Percentiles rank a stretch among this genome's conserved stretches.
Evolutionary conservation across 64 coral and sea anemone genomes (phyloP).

Genomic region (Anthopleura sola): DNA sequence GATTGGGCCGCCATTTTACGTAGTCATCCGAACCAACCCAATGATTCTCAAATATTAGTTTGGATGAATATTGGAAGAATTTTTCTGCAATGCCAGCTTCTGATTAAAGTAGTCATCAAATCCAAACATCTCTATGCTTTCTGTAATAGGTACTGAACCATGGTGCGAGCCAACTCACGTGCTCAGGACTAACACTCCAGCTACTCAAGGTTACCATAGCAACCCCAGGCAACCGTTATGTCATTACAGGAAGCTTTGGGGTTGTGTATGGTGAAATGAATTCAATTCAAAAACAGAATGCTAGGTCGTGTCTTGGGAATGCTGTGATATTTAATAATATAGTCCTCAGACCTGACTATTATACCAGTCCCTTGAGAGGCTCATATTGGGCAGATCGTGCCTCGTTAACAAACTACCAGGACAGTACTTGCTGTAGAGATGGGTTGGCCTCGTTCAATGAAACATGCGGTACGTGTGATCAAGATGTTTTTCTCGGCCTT

Average conservation of each 20-base stretch:
- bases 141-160: not conserved
- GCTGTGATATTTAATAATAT: not conserved
- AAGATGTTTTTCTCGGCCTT: not conserved
- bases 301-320: not conserved
- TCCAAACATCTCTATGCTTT: not conserved
- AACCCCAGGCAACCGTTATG: not conserved
- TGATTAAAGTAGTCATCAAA: not conserved
- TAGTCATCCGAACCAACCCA: no score
- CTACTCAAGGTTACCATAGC: not conserved
- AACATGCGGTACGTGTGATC: not conserved
- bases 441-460: not conserved
- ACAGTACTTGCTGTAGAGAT: not conserved
- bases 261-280: constrained; percentile 12
- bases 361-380: not conserved
- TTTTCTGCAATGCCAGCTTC: no score
- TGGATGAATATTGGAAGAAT: not conserved
- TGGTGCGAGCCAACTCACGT: not conserved
- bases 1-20: no score
- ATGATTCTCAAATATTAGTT: not conserved
- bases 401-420: not conserved
- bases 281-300: not conserved
- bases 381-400: not conserved
- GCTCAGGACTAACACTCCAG: not conserved
- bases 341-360: not conserved
- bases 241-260: not conserved